Evolutionary conservation across 2,113 vertebrate species (phyloP).

Genomic region (Deroptyus accipitrinus): DNA sequence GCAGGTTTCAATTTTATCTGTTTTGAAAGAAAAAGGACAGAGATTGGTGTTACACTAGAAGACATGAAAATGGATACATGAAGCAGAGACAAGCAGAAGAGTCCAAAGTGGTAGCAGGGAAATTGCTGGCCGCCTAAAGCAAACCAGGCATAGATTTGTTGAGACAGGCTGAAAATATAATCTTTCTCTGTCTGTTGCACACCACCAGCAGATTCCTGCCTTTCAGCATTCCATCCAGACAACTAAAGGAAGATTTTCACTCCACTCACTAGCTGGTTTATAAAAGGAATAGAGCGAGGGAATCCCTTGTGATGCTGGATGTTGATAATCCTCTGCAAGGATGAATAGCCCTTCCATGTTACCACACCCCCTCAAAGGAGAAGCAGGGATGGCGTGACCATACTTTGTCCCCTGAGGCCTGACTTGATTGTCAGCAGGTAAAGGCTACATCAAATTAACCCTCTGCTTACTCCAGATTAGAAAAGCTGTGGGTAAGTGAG

Average conservation of each 20-base stretch:
- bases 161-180: background rate
- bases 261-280: background rate
- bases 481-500: background rate
- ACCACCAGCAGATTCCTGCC: background rate
- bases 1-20: background rate
- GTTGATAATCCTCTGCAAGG: background rate
- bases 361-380: background rate
- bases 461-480: background rate
- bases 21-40: background rate
- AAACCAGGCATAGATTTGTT: background rate
- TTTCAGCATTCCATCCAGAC: background rate
- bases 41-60: background rate
- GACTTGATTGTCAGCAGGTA: background rate
- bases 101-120: background rate
- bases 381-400: background rate
- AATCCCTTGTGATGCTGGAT: background rate
- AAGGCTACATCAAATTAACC: background rate
- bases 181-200: background rate
- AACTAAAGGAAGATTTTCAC: background rate
- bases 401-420: background rate
- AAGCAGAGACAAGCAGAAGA: background rate
- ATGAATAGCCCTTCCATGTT: background rate
- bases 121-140: background rate
- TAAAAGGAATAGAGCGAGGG: background rate
- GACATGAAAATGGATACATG: background rate